Base-by-base conservation (phyloP, 2,888 invertebrate species). In the Xanthorhoe designata region DNA sequence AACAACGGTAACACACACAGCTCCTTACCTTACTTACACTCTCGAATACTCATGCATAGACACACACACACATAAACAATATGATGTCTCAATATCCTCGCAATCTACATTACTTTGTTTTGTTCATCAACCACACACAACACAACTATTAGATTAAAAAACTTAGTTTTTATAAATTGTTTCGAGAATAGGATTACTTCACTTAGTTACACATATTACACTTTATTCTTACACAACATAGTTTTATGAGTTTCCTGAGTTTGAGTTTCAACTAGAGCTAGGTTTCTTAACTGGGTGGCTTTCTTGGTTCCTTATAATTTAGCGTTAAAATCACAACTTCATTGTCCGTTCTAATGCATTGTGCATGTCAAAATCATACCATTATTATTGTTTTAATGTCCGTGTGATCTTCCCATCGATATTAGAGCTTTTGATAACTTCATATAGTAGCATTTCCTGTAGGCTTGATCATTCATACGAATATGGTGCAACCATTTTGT, bases 331-430 rank as follows among this genome's bases (percentile, higher is more conserved):
- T 35, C 59, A 49, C n/a, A 55, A 45, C 47, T 18, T 10, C 52
- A n/a, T n/a, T n/a, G n/a, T n/a, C n/a, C n/a, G n/a, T n/a, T n/a
- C n/a, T n/a, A n/a, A n/a, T n/a, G 62, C 66, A 69, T 57, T 76
- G 77, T 79, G 84, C 84, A 83, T 82, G 82, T 78, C 74, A 75
- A 73, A 69, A 66, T 71, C 69, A 77, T 77, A 50, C 64, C 58
- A 64, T 72, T 3, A 24, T n/a, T 42, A 8, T 47, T 47, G 47
- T 70, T 70, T 70, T 69, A 71, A 64, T 29, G 65, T 68, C 75
- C 70, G 68, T 62, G 35, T 69, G 59, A 70, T 70, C 52, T 59
- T 42, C 9, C n/a, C 9, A 38, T 60, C 17, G 52, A 57, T 61
- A 52, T 49, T 50, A 61, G 53, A 17, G 60, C 68, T 68, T 64